A percentile compares a stretch with the other conserved stretches of the same genome.
phyloP scores from a whole-genome alignment of 92 coral and sea anemone genomes.

The Zoanthus gigantus region DNA sequence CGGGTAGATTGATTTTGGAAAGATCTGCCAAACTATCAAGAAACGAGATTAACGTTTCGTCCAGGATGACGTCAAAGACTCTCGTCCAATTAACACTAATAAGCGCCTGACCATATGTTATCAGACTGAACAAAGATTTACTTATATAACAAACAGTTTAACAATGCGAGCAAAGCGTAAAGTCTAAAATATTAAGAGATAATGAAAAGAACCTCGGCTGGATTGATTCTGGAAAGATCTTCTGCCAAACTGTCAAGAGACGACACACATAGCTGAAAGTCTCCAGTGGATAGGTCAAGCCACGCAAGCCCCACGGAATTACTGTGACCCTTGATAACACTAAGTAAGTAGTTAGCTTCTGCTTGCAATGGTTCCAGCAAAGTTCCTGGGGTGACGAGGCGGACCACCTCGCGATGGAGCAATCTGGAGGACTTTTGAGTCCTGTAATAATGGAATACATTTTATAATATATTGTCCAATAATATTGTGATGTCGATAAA shows the following conservation, averaged over 20 bases:
- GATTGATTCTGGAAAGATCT: constrained; percentile 84
- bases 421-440: constrained; percentile 76
- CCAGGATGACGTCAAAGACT: too few species aligned
- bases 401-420: constrained; percentile 83
- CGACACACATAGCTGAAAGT: constrained; percentile 76
- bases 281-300: constrained; percentile 90
- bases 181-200: neutral
- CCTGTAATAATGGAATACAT: constrained; percentile 19
- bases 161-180: neutral
- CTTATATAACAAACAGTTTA: too few species aligned
- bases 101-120: too few species aligned
- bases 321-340: constrained; percentile 79
- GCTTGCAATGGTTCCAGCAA: constrained; percentile 82
- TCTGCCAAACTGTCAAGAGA: constrained; percentile 76
- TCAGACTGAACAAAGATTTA: too few species aligned
- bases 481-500: too few species aligned
- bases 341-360: constrained; percentile 87
- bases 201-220: constrained; percentile 77
- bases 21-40: too few species aligned
- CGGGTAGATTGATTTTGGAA: too few species aligned
- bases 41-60: too few species aligned
- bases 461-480: neutral
- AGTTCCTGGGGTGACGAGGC: constrained; percentile 93
- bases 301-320: constrained; percentile 83
- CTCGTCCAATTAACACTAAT: too few species aligned